A percentile compares a stretch with the other conserved stretches of the same genome.
Conservation (phyloP, 2,797 vertebrate genomes). For the Lutjanus argentimaculatus region DNA sequence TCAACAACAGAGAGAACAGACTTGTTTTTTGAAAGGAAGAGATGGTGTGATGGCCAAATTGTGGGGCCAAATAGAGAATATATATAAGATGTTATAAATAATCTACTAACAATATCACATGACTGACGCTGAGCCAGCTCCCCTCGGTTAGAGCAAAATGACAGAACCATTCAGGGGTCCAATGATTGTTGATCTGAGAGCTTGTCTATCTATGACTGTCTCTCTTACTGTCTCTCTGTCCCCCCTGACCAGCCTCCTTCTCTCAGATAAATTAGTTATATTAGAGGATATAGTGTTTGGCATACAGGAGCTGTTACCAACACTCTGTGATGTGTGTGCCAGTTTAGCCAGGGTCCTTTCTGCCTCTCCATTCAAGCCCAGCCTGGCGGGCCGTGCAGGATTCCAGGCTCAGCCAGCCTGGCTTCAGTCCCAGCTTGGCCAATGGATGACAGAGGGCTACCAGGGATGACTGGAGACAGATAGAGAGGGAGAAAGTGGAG, state of each 20-base stretch:
- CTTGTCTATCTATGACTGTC: constrained; percentile 39
- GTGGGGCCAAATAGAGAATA: constrained; percentile 42
- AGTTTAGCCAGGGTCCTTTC: constrained; percentile 74
- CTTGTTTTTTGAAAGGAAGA: constrained; percentile 29
- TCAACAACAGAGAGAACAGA: constrained; percentile 29
- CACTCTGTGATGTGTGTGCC: constrained; percentile 79
- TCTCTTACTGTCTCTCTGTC: constrained; percentile 29
- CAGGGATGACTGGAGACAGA: constrained; percentile 59
- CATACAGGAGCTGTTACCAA: constrained; percentile 77
- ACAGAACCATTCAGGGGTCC: constrained; percentile 39
- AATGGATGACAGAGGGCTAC: constrained; percentile 71
- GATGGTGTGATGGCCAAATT: constrained; percentile 38
- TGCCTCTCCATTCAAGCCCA: constrained; percentile 69
- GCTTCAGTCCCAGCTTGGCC: constrained; percentile 74
- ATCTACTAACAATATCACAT: constrained; percentile 40
- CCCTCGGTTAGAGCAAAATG: constrained; percentile 40
- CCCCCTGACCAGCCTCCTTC: constrained; percentile 33
- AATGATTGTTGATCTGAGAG: constrained; percentile 53
- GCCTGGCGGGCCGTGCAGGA: constrained; percentile 54
- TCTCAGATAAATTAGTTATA: constrained; percentile 84
- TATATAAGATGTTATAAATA: constrained; percentile 54
- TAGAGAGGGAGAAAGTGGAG: constrained; percentile 15
- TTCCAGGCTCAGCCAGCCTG: constrained; percentile 71
- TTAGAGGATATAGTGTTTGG: constrained; percentile 82
- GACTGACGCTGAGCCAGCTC: constrained; percentile 20